These are phyloP conservation scores for Diplosoma virens DNA, from an alignment of 23 tunicate genomes.

Conservation along the genomic window DNA sequence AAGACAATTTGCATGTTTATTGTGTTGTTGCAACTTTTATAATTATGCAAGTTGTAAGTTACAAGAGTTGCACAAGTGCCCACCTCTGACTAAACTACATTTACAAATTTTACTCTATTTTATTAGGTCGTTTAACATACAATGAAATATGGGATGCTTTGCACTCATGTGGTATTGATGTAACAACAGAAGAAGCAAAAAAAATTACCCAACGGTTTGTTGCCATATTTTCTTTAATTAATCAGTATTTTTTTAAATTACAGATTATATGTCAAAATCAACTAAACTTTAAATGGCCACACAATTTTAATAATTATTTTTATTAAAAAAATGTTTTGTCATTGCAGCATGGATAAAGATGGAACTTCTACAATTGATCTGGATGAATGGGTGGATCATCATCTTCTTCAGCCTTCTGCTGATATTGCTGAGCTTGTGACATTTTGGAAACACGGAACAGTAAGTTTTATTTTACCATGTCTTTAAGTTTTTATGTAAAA, in stretches of 20 bases:
- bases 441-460: conserved; percentile 90
- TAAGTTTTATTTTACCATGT: conserved; percentile 35
- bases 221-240: too few species aligned
- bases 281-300: too few species aligned
- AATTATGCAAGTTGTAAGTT: too few species aligned
- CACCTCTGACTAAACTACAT: too few species aligned
- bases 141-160: conserved; percentile 62
- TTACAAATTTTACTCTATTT: neutral
- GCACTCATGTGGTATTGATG: conserved; percentile 67
- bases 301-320: too few species aligned
- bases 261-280: too few species aligned
- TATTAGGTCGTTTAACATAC: conserved; percentile 45
- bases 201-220: conserved; percentile 40
- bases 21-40: too few species aligned
- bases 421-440: conserved; percentile 68
- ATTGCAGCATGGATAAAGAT: conserved; percentile 82
- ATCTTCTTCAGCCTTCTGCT: conserved; percentile 87
- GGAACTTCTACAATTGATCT: conserved; percentile 73
- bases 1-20: too few species aligned
- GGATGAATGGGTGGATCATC: conserved; percentile 91
- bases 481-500: too few species aligned
- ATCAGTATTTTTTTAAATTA: too few species aligned
- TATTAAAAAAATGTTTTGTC: neutral
- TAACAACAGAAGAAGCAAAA: conserved; percentile 71
- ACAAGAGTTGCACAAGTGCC: too few species aligned